These are phyloP conservation scores for Schizopygopsis malacanthus DNA, from an alignment of 2,797 vertebrate species.

Conservation along the genomic window DNA sequence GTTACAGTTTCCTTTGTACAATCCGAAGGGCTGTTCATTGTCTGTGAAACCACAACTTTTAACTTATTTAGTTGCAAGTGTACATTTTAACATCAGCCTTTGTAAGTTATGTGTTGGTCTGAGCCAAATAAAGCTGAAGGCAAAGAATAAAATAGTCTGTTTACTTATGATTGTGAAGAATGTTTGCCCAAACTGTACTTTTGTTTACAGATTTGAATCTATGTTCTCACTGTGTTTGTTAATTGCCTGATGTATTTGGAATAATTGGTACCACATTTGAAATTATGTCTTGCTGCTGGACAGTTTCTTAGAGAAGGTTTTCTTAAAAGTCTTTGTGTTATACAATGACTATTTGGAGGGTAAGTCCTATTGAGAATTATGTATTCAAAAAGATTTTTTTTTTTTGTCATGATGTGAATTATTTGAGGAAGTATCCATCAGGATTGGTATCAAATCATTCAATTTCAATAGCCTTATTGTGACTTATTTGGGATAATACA, in stretches of 20 bases:
- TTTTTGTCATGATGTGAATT: background rate
- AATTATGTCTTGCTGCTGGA: no score
- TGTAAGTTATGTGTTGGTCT: constrained; percentile 63
- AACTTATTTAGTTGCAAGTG: constrained; percentile 69
- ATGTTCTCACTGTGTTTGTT: background rate
- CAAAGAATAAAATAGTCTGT: background rate
- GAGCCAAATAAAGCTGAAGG: constrained; percentile 73
- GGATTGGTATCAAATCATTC: background rate
- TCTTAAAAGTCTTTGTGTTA: background rate
- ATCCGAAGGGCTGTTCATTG: constrained; percentile 55
- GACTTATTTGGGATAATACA: background rate
- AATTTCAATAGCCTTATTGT: background rate
- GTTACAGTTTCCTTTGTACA: constrained; percentile 36
- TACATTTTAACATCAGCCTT: constrained; percentile 68
- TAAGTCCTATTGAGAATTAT: no score
- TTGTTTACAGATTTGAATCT: background rate
- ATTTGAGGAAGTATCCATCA: background rate
- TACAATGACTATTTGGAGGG: constrained; percentile 7
- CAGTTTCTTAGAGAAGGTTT: no score
- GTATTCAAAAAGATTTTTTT: background rate
- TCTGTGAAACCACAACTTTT: constrained; percentile 64
- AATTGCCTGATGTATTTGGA: background rate
- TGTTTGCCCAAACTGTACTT: constrained; percentile 1
- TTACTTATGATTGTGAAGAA: background rate
- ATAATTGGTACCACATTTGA: background rate